Evolutionary conservation across 2,888 invertebrate species (phyloP).

Genomic region (Oscheius sp.): DNA sequence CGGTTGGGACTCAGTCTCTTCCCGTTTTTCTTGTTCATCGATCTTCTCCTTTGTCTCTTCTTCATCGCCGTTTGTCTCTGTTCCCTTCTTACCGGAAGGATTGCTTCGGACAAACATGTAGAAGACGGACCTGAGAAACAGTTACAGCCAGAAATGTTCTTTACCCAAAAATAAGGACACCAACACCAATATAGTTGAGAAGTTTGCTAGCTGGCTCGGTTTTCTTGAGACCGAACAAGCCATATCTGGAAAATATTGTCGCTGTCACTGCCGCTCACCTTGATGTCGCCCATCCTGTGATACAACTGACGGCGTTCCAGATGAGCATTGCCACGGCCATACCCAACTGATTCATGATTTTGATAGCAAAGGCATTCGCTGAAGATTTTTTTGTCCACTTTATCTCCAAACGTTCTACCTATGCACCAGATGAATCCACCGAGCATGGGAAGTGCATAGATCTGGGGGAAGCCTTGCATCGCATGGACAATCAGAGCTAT

Average conservation of each 20-base stretch:
- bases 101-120: slow-evolving; percentile 59
- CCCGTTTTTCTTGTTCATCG: slow-evolving; percentile 20
- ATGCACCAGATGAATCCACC: slow-evolving; percentile 76
- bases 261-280: slow-evolving; percentile 6
- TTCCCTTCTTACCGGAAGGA: slow-evolving; percentile 17
- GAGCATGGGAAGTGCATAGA: slow-evolving; percentile 75
- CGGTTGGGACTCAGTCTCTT: slow-evolving; percentile 4
- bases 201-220: slow-evolving; percentile 46
- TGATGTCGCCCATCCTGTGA: slow-evolving; percentile 74
- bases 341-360: slow-evolving; percentile 76
- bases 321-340: slow-evolving; percentile 75
- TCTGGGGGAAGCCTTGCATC: slow-evolving; percentile 70
- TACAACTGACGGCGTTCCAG: slow-evolving; percentile 74
- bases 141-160: neutral
- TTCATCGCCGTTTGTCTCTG: neutral
- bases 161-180: slow-evolving; percentile 55
- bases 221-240: slow-evolving; percentile 56
- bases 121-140: slow-evolving; percentile 48
- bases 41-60: slow-evolving; percentile 11
- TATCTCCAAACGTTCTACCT: slow-evolving; percentile 63
- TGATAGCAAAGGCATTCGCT: slow-evolving; percentile 76
- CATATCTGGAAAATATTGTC: slow-evolving; percentile 42
- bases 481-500: slow-evolving; percentile 74
- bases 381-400: slow-evolving; percentile 40
- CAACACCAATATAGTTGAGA: slow-evolving; percentile 57